phyloP scores from a whole-genome alignment of 2,888 invertebrate genomes.

The Eupeodes latifasciatus region DNA sequence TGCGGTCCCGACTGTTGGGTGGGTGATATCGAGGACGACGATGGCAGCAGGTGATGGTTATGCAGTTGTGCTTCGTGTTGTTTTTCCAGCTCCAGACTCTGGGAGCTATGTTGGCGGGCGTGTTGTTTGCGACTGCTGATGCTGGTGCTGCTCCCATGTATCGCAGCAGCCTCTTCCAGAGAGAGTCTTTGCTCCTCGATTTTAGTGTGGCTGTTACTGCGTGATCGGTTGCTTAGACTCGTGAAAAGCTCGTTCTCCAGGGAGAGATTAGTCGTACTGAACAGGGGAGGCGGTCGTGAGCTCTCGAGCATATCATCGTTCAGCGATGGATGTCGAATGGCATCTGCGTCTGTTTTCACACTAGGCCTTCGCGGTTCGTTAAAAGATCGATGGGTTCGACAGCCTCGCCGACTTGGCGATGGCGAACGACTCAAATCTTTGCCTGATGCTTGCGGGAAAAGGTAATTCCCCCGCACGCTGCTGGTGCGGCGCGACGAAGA shows the following conservation, averaged over 20 bases:
- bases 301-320: conserved; percentile 83
- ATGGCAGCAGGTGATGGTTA: conserved; percentile 80
- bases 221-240: conserved; percentile 81
- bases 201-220: conserved; percentile 83
- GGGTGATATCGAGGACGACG: conserved; percentile 75
- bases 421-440: conserved; percentile 83
- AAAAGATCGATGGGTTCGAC: conserved; percentile 84
- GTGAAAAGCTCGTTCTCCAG: conserved; percentile 83
- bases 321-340: conserved; percentile 83
- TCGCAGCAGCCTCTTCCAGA: conserved; percentile 79
- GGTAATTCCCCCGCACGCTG: conserved; percentile 83
- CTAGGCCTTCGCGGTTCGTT: conserved; percentile 82
- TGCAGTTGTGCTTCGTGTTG: conserved; percentile 79
- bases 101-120: conserved; percentile 83
- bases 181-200: conserved; percentile 83
- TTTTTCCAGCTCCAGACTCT: conserved; percentile 83
- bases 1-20: conserved; percentile 63
- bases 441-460: conserved; percentile 81
- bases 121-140: conserved; percentile 80
- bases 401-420: conserved; percentile 83
- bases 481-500: conserved; percentile 82
- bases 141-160: conserved; percentile 76
- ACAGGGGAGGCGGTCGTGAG: conserved; percentile 79
- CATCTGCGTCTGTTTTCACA: conserved; percentile 81
- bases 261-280: conserved; percentile 81